Evolutionary conservation across 2,797 vertebrate genomes (phyloP), one percentile per base, ranked within the genome.

Genomic region (Threskiornis aethiopicus): DNA sequence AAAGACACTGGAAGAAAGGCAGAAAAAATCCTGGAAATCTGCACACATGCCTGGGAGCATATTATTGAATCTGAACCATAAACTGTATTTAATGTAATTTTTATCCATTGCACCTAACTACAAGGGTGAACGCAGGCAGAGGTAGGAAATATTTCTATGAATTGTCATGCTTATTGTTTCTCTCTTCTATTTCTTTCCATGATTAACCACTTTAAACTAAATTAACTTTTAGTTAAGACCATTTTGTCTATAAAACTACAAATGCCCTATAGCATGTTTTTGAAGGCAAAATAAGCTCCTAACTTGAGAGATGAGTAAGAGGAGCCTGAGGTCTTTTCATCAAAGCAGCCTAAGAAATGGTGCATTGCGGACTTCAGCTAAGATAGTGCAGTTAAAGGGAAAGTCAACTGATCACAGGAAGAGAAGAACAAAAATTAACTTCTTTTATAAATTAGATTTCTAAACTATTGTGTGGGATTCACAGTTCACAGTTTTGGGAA

Each of bases 301-400:
- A 72, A 72, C 46, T 42, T 82, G 85, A 77, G 70, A 77, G 62
- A 84, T 41, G 88, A 88, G n/a, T 72, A 88, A 95, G 39, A 82
- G 31, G n/a, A 96, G 16, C 59, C 83, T 65, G 80, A 96, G 70
- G 73, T 58, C 58, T 92, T 96, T 90, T 89, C 49, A 82, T 87
- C 59, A 87, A 79, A 91, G 84, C 41, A 89, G 46, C 16, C 44
- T 77, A 64, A 59, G 51, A 80, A 95, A 33, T 66, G 87, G 69
- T 76, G 69, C 85, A 91, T 57, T 91, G 80, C 19, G 0, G 80
- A 79, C 66, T 26, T 88, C 75, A 84, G 55, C 62, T 82, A 49
- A 62, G n/a, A 44, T 5, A 55, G 39, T 21, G 44, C 29, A 69
- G 66, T 57, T 90, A 87, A 81, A 84, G 33, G 17, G 41, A 83